Base-by-base conservation (phyloP, 1,140 invertebrate genomes). In the Drosophila oshimai region DNA sequence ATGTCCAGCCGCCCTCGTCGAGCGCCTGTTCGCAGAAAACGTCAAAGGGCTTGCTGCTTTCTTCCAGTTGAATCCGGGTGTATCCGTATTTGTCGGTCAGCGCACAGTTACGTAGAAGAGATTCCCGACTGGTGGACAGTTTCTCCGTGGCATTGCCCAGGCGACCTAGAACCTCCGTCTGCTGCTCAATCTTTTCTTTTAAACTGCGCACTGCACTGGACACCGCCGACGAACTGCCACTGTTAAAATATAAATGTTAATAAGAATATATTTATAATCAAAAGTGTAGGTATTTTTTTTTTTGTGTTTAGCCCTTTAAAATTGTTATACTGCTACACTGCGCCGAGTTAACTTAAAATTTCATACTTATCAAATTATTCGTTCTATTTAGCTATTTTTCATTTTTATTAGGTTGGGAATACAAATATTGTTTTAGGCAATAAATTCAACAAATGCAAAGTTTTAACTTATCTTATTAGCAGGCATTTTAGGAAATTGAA, bases 11-110 rank as follows among this genome's bases (percentile, higher is more conserved):
- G 0, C 67, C 60, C 6, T 70, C 34, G 4, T 65, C 31, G 3
- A 54, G 20, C 1, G 42, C 60, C 42, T 69, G 65, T 28, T 69
- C 65, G 15, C 65, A 69, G n/a, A 69, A 69, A 0, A 69, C 65
- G 10, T 65, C 65, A 7, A 69, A 69, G 1, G 60, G 39, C 7
- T 46, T 37, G 28, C 65, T 65, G 13, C 6, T 6, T 18, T 51
- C 17, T 20, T 69, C 65, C 41, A 65, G 34, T n/a, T 69, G 65
- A 1, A 69, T 65, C 6, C 46, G 60, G 2, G 60, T 69, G 26
- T 69, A 69, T 4, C 65, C 65, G 6, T 67, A 26, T 24, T 54
- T 69, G 0, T 69, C 47, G 9, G 61, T 69, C n/a, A 69, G 9
- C 2, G 34, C 50, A 10, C 65, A 69, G 26, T 54, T 69, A 3